Conservation (phyloP, 1,140 invertebrate species). For the Caenorhabditis elegans region WBcel235 BX284605.5:7821001-7821500, state of each 20-base stretch:
- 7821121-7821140: background rate
- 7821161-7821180: slow-evolving; percentile 53
- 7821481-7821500: too few relatives aligned
- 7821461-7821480: too few relatives aligned
- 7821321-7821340: slow-evolving; percentile 22
- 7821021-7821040: slow-evolving; percentile 49
- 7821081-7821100: slow-evolving; percentile 55
- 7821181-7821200: slow-evolving; percentile 55
- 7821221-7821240: slow-evolving; percentile 57
- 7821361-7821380: background rate
- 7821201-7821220: slow-evolving; percentile 54
- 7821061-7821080: slow-evolving; percentile 55
- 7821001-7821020: slow-evolving; percentile 58
- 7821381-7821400: background rate
- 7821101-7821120: slow-evolving; percentile 33
- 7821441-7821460: too few relatives aligned
- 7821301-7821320: slow-evolving; percentile 47
- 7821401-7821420: background rate
- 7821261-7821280: slow-evolving; percentile 55
- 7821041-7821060: slow-evolving; percentile 52
- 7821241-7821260: slow-evolving; percentile 54
- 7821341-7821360: too few relatives aligned
- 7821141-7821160: slow-evolving; percentile 61
- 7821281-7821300: slow-evolving; percentile 47
- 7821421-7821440: too few relatives aligned